Conservation (phyloP, 2,888 invertebrate genomes). For the Lingula anatina region DNA sequence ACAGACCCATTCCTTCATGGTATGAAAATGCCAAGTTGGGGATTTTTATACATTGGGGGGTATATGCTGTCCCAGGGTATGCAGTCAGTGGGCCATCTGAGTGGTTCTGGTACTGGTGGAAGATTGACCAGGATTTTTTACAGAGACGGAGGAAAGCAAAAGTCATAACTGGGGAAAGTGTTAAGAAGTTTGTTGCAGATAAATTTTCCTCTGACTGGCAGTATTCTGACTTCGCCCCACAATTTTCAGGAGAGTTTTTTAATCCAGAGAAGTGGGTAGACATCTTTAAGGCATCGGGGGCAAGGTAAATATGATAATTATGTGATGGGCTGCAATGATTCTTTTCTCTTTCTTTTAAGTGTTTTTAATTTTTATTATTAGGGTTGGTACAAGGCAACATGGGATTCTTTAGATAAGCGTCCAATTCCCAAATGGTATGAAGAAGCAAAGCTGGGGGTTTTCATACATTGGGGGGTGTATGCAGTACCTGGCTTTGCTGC, state of each 20-base stretch:
- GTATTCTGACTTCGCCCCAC: conserved; percentile 82
- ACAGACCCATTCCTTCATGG: no score
- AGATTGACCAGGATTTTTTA: conserved; percentile 33
- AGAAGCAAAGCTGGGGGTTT: conserved; percentile 52
- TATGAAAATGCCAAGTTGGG: conserved; percentile 53
- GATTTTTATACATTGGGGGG: conserved; percentile 54
- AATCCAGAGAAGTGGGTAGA: conserved; percentile 77
- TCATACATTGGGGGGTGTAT: conserved; percentile 53
- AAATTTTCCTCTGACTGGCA: conserved; percentile 79
- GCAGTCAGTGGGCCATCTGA: conserved; percentile 54
- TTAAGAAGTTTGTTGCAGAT: conserved; percentile 65
- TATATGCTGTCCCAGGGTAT: conserved; percentile 40
- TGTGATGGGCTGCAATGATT: no score
- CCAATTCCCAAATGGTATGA: conserved; percentile 51
- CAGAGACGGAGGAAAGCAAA: no score
- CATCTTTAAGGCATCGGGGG: conserved; percentile 76
- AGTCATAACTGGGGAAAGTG: no score
- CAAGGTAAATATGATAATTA: no score
- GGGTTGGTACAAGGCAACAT: conserved; percentile 26
- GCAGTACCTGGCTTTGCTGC: conserved; percentile 30
- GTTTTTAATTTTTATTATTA: no score
- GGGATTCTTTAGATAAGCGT: conserved; percentile 50
- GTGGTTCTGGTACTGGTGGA: conserved; percentile 88
- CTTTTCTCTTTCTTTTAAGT: no score
- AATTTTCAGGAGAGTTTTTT: conserved; percentile 82